Percentiles rank a stretch among this genome's conserved stretches.
Conservation (phyloP, 2,113 vertebrate species). For the Daboia siamensis region DNA sequence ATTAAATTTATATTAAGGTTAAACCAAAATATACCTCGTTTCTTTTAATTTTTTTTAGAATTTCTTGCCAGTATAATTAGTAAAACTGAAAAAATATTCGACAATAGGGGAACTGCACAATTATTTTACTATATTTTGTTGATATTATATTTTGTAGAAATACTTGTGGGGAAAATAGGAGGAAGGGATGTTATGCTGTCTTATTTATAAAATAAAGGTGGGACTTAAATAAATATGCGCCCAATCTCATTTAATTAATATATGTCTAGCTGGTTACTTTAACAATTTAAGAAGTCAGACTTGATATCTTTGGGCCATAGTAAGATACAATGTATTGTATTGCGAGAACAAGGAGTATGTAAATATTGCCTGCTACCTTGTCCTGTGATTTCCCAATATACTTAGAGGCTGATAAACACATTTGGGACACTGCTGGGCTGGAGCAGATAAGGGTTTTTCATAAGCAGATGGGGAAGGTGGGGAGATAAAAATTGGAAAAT, state of each 20-base stretch:
- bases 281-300: neutral
- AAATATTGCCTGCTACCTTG: neutral
- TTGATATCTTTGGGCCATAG: neutral
- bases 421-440: neutral
- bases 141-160: neutral
- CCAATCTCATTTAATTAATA: neutral
- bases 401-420: neutral
- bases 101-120: neutral
- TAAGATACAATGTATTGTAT: neutral
- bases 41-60: neutral
- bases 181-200: too few relatives aligned
- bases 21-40: neutral
- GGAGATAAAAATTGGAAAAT: neutral
- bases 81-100: neutral
- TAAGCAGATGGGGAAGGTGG: neutral
- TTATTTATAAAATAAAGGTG: too few relatives aligned
- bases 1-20: neutral
- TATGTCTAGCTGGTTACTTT: neutral
- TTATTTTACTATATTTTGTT: neutral
- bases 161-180: neutral
- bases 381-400: neutral
- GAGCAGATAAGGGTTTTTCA: neutral
- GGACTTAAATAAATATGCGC: neutral
- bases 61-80: neutral
- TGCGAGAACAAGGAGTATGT: neutral